A percentile compares a stretch with the other conserved stretches of the same genome.
Evolutionary conservation across 2,797 vertebrate genomes (phyloP).

Genomic region (Euphonia xanthogaster): DNA sequence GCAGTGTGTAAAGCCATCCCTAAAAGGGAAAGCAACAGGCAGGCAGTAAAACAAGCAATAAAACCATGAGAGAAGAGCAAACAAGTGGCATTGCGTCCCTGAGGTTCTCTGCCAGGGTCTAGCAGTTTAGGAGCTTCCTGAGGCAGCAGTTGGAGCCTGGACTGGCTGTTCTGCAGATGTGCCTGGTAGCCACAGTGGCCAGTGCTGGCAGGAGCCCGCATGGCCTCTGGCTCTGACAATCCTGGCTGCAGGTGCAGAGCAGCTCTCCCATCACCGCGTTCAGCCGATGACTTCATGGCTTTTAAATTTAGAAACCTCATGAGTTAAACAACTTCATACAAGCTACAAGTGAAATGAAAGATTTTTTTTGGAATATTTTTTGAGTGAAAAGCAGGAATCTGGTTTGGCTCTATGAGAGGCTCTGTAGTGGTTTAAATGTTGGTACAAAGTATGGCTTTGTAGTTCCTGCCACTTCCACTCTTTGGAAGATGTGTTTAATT

Average conservation of each 20-base stretch:
- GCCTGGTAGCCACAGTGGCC: not conserved
- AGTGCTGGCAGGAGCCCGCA: not conserved
- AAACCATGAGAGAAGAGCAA: not conserved
- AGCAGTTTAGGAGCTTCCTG: not conserved
- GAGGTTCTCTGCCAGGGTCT: not conserved
- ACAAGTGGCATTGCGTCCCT: not conserved
- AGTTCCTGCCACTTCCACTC: not conserved
- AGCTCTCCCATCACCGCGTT: fast-evolving
- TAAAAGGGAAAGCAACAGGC: not conserved
- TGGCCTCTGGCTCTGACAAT: fast-evolving
- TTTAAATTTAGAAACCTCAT: not conserved
- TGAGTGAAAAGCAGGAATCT: not conserved
- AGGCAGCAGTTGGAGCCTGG: not conserved
- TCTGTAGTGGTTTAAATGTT: not conserved
- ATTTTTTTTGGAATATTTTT: fast-evolving
- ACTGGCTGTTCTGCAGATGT: not conserved
- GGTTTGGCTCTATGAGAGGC: not conserved
- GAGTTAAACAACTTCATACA: not conserved
- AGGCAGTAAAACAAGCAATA: not conserved
- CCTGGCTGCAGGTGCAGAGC: not conserved
- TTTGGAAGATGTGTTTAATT: not conserved
- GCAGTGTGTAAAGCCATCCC: not conserved
- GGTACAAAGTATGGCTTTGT: not conserved
- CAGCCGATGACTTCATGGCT: not conserved
- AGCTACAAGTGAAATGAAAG: not conserved